phyloP scores from a whole-genome alignment of 2,797 vertebrate genomes.

The Anniella stebbinsi region DNA sequence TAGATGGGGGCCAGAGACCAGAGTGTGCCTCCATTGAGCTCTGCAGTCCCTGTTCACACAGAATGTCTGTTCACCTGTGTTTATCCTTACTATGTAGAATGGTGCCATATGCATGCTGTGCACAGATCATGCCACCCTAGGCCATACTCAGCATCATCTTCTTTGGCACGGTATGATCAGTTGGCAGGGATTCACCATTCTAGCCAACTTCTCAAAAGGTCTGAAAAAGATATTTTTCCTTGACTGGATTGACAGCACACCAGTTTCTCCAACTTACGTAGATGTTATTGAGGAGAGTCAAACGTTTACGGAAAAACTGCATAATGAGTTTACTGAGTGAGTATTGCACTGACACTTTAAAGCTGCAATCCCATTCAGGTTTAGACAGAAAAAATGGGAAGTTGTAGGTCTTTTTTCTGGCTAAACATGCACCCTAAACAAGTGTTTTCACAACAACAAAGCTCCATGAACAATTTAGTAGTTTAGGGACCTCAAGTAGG shows the following conservation, averaged over 20 bases:
- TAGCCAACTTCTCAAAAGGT: neutral
- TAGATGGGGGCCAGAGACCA: neutral
- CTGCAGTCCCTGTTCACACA: neutral
- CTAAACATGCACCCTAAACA: neutral
- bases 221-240: slow-evolving; percentile 66
- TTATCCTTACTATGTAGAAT: no score
- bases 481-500: neutral
- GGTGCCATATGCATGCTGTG: neutral
- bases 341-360: neutral
- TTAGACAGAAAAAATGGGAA: no score
- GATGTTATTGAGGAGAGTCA: slow-evolving; percentile 73
- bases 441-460: neutral
- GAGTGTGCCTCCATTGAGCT: neutral
- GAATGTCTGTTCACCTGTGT: neutral
- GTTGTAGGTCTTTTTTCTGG: neutral
- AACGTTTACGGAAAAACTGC: slow-evolving; percentile 34
- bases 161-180: neutral
- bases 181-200: slow-evolving; percentile 20
- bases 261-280: slow-evolving; percentile 73
- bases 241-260: slow-evolving; percentile 63
- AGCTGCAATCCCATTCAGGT: neutral
- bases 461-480: neutral
- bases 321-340: slow-evolving; percentile 58
- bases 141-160: neutral
- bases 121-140: neutral